Evolutionary conservation across 2,797 vertebrate genomes (phyloP).

Genomic region (Hapalemur alaotrensis): DNA sequence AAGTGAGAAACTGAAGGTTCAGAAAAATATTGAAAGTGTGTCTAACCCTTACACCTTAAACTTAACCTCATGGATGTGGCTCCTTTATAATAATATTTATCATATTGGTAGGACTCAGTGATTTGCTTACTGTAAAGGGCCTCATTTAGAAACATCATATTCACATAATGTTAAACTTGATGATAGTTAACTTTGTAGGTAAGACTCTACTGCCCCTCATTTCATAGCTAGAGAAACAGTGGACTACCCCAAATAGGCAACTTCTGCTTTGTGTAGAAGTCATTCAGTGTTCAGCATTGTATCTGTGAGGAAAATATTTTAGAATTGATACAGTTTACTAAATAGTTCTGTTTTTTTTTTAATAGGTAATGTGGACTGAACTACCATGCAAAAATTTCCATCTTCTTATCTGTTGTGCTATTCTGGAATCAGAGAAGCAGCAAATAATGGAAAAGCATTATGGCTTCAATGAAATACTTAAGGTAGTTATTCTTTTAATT

Average conservation of each 20-base stretch:
- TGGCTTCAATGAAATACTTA: slow-evolving; percentile 98
- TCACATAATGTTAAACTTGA: neutral
- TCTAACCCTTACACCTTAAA: neutral
- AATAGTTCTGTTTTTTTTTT: slow-evolving; percentile 61
- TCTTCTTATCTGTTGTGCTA: slow-evolving; percentile 96
- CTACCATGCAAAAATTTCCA: slow-evolving; percentile 98
- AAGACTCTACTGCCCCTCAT: neutral
- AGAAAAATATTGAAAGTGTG: neutral
- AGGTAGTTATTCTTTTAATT: slow-evolving; percentile 85
- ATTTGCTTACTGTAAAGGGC: neutral
- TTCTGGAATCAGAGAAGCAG: slow-evolving; percentile 97
- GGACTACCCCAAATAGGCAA: neutral
- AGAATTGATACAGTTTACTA: slow-evolving; percentile 10
- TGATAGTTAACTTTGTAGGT: neutral
- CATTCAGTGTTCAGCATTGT: slow-evolving; percentile 17
- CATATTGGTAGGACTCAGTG: neutral
- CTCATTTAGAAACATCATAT: neutral
- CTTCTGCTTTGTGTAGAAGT: neutral
- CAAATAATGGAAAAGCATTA: slow-evolving; percentile 98
- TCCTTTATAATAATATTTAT: neutral
- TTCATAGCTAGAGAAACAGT: slow-evolving; percentile 22
- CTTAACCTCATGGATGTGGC: neutral
- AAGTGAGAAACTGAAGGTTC: slow-evolving; percentile 35
- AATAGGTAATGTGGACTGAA: slow-evolving; percentile 96
- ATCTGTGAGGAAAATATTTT: slow-evolving; percentile 33